These are phyloP conservation scores for Gobiocypris rarus DNA, from an alignment of 2,113 vertebrate species.

Conservation along the genomic window DNA sequence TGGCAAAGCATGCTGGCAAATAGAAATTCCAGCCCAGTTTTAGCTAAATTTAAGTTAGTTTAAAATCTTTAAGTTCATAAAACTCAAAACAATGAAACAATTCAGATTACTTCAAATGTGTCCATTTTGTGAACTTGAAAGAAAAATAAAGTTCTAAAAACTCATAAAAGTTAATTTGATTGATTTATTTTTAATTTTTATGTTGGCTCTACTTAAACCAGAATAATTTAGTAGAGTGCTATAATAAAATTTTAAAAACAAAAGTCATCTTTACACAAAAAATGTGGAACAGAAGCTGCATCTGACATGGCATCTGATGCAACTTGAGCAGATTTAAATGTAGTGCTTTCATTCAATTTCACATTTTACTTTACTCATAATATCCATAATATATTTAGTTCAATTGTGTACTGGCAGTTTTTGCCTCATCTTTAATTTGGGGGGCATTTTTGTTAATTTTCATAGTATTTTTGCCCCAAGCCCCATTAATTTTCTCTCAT, in stretches of 20 bases:
- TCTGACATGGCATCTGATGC: not conserved
- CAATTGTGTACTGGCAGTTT: not conserved
- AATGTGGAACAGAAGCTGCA: not conserved
- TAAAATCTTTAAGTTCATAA: too few relatives aligned
- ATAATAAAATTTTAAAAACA: not conserved
- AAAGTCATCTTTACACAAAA: not conserved
- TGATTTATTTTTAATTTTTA: too few relatives aligned
- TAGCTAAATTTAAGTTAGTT: too few relatives aligned
- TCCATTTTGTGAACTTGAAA: too few relatives aligned
- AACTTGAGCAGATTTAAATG: not conserved
- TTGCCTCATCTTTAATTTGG: not conserved
- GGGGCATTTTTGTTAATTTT: not conserved
- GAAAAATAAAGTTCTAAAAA: too few relatives aligned
- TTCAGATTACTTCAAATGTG: too few relatives aligned
- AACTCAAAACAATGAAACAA: too few relatives aligned
- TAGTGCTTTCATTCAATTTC: not conserved
- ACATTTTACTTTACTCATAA: not conserved
- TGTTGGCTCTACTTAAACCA: too few relatives aligned
- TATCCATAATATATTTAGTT: not conserved
- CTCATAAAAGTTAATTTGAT: too few relatives aligned
- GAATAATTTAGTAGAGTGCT: too few relatives aligned
- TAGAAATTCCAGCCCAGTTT: too few relatives aligned
- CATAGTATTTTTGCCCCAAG: not conserved
- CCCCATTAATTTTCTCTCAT: not conserved
- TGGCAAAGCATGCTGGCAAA: too few relatives aligned